phyloP scores from a whole-genome alignment of 2,113 vertebrate genomes.

The Poeciliopsis prolifica region DNA sequence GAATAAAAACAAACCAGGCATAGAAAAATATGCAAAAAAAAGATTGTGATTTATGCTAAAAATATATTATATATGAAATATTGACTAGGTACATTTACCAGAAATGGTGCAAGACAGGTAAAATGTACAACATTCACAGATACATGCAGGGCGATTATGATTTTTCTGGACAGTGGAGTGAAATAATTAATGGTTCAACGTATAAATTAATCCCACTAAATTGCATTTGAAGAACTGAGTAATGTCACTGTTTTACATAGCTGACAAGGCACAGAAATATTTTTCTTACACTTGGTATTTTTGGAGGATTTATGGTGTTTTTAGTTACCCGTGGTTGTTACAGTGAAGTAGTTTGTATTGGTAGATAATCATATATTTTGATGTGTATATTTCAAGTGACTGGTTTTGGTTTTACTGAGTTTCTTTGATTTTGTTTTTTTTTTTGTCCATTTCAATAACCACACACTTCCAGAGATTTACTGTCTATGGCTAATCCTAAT shows the following conservation, averaged over 20 bases:
- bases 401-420: background rate
- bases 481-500: background rate
- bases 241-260: background rate
- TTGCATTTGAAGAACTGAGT: background rate
- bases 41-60: background rate
- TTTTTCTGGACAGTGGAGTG: background rate
- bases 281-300: background rate
- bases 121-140: background rate
- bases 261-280: background rate
- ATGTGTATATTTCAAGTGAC: background rate
- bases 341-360: background rate
- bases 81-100: background rate
- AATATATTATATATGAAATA: background rate
- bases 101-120: background rate
- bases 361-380: background rate
- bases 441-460: background rate
- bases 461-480: background rate
- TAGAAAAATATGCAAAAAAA: background rate
- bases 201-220: background rate
- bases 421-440: background rate
- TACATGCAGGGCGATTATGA: background rate
- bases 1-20: conserved; percentile 1
- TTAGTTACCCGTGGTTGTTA: background rate
- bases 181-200: background rate
- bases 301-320: background rate